Base-by-base conservation (phyloP, 2,888 invertebrate genomes). In the Macaria notata region DNA sequence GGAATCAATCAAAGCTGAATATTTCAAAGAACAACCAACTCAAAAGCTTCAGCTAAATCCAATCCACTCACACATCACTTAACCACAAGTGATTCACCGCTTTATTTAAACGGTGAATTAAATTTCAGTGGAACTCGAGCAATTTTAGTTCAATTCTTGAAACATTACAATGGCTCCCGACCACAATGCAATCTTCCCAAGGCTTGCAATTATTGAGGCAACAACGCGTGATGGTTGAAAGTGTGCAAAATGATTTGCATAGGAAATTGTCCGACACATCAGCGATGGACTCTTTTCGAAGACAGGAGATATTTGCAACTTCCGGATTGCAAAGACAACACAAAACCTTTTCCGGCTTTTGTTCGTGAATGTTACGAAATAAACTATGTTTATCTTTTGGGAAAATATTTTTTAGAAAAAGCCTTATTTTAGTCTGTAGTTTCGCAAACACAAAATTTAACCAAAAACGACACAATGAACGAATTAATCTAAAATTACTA, bases 181-280 rank as follows among this genome's bases (percentile, higher is more conserved):
- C 43, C 8, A 54, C 58, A 58, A 58, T 54, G 58, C 43, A 58
- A 58, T 58, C 58, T 58, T 62, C 52, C 49, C 60, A 64, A 64
- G 56, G 54, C 50, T 58, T 33, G 60, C 56, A 62, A 62, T 61
- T 50, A 64, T 49, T 56, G 46, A 58, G 42, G 60, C 62, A 61
- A 31, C 56, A 36, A 52, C 59, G 64, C 64, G 59, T 62, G 56
- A 52, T 62, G 46, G 9, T 42, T 46, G 58, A 58, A 58, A 59
- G 59, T 55, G 59, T 49, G 52, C 49, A 55, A 55, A 55, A 59
- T 59, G 49, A 59, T 59, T 59, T 59, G 52, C 59, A 55, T 59
- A 52, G 36, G 54, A 59, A 55, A 59, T 54, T 49, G 51, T 31
- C 48, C 51, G 49, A 53, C 53, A 58, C 52, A 57, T 31, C 45